A percentile compares a stretch with the other conserved stretches of the same genome.
Conservation (phyloP, 2,888 invertebrate genomes). For the Brenthis ino region DNA sequence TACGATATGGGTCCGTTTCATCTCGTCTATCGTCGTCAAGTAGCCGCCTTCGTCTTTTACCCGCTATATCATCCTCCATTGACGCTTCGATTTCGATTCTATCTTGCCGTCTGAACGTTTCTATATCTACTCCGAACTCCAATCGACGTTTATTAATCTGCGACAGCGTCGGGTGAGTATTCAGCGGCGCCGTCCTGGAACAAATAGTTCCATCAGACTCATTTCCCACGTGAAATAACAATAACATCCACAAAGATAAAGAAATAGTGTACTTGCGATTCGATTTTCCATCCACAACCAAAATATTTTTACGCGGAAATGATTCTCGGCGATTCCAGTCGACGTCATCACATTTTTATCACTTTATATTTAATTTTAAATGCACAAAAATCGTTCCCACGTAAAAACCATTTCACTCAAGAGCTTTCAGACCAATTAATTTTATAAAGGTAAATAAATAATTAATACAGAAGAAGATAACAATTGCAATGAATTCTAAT, state of each 20-base stretch:
- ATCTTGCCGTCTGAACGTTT: conserved; percentile 67
- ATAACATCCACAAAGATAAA: conserved; percentile 51
- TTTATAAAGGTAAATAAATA: conserved; percentile 52
- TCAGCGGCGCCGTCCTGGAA: conserved; percentile 78
- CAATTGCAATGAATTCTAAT: conserved; percentile 26
- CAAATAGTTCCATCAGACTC: conserved; percentile 40
- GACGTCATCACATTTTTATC: conserved; percentile 74
- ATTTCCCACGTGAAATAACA: conserved; percentile 41
- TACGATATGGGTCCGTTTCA: conserved; percentile 55
- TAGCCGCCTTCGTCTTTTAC: conserved; percentile 73
- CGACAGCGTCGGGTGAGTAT: conserved; percentile 82
- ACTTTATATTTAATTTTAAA: conserved; percentile 67
- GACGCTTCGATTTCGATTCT: conserved; percentile 56
- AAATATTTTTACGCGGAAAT: conserved; percentile 83
- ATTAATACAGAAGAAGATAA: conserved; percentile 29
- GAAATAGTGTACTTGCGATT: conserved; percentile 77
- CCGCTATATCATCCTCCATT: conserved; percentile 62
- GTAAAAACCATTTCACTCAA: conserved; percentile 83
- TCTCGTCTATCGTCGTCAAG: conserved; percentile 70
- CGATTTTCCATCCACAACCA: conserved; percentile 81
- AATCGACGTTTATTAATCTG: conserved; percentile 88
- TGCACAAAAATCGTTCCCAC: conserved; percentile 83
- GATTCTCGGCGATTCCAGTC: conserved; percentile 81
- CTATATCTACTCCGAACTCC: conserved; percentile 83
- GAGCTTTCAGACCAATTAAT: conserved; percentile 78